phyloP scores from a whole-genome alignment of 2,797 vertebrate species.

The Monodelphis domestica region DNA sequence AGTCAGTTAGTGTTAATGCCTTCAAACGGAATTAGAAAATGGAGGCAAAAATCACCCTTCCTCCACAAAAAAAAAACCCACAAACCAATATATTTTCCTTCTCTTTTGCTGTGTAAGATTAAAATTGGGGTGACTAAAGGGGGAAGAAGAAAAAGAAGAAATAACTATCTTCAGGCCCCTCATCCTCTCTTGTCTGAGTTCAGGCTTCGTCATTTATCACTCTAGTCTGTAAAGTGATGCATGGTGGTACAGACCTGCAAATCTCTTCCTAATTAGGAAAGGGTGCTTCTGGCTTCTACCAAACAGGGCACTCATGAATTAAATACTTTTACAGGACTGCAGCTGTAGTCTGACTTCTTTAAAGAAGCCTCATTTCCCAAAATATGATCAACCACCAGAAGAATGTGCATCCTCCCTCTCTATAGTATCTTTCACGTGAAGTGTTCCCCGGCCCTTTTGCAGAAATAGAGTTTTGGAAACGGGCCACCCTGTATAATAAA shows the following conservation, averaged over 20 bases:
- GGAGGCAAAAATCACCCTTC: background rate
- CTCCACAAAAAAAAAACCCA: background rate
- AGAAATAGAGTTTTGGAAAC: constrained; percentile 4
- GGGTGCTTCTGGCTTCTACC: constrained; percentile 54
- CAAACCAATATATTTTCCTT: background rate
- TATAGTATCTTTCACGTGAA: constrained; percentile 42
- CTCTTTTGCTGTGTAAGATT: background rate
- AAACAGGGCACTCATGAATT: constrained; percentile 61
- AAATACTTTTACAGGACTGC: constrained; percentile 58
- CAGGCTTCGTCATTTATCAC: background rate
- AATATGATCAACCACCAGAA: constrained; percentile 54
- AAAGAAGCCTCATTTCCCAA: constrained; percentile 61
- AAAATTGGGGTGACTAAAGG: background rate
- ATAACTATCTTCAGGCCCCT: background rate
- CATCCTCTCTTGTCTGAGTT: background rate
- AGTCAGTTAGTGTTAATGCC: background rate
- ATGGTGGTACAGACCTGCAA: background rate
- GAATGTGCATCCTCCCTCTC: background rate
- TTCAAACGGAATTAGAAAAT: background rate
- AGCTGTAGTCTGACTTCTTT: constrained; percentile 63
- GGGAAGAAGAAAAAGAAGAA: background rate
- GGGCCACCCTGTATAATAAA: constrained; percentile 31
- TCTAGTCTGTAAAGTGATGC: background rate
- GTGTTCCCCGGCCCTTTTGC: constrained; percentile 43
- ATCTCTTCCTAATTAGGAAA: constrained; percentile 67